Evolutionary conservation across 2,797 vertebrate genomes (phyloP).

Genomic region (Halcyon badia): DNA sequence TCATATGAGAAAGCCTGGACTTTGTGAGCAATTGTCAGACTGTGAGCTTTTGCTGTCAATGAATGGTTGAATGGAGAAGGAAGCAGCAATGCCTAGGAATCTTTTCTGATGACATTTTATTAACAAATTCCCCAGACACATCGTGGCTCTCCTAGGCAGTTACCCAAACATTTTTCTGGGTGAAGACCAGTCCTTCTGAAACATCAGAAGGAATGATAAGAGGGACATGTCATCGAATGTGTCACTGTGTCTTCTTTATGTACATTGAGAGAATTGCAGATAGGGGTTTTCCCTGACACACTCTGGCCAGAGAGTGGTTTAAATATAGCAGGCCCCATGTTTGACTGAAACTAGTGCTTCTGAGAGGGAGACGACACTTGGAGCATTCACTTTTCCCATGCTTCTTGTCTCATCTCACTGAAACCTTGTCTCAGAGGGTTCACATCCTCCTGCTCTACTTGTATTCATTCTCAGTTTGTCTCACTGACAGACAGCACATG

Average conservation of each 20-base stretch:
- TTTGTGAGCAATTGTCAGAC: accelerated
- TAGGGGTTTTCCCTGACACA: background rate
- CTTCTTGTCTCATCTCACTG: background rate
- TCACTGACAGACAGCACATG: background rate
- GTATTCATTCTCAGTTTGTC: background rate
- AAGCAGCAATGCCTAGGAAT: background rate
- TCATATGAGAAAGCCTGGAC: accelerated
- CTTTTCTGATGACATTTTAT: background rate
- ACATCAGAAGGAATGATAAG: background rate
- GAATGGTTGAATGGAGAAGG: background rate
- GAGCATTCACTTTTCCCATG: background rate
- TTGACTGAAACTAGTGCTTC: background rate
- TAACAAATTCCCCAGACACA: accelerated
- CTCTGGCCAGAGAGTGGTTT: background rate
- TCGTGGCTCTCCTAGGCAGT: background rate
- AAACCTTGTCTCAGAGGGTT: background rate
- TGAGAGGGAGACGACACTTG: background rate
- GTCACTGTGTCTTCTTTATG: background rate
- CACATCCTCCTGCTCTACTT: background rate
- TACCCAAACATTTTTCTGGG: background rate
- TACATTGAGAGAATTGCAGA: background rate
- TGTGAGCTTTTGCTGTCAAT: background rate
- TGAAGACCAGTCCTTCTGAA: background rate
- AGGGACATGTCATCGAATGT: accelerated
- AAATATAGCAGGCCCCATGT: background rate